Conservation (phyloP, 2,797 vertebrate genomes). For the Yasuhikotakia modesta region DNA sequence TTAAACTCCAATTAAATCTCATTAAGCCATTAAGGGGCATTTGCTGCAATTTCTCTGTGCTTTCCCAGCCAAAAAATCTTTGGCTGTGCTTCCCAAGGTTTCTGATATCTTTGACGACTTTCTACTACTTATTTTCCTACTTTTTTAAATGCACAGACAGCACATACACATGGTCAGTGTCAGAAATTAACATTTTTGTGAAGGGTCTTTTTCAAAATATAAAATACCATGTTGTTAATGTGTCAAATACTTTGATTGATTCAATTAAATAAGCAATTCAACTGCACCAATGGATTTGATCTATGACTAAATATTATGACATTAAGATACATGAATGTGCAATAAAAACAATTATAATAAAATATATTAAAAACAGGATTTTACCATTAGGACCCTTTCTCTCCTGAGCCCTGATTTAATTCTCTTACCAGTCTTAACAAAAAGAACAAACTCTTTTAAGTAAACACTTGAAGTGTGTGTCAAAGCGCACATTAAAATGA, state of each 20-base stretch:
- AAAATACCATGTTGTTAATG: not conserved
- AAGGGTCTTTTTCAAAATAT: not conserved
- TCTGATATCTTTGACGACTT: slow-evolving; percentile 5
- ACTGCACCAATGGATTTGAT: too few species aligned
- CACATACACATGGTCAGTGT: not conserved
- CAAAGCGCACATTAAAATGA: not conserved
- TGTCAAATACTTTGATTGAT: too few species aligned
- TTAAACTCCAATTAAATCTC: slow-evolving; percentile 70
- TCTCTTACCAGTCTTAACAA: not conserved
- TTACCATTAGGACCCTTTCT: not conserved
- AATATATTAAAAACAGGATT: not conserved
- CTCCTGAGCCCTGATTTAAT: not conserved
- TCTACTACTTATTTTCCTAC: not conserved
- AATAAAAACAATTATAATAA: too few species aligned
- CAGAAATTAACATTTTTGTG: not conserved
- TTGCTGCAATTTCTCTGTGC: slow-evolving; percentile 66
- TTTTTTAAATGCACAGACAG: not conserved
- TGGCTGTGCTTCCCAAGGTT: slow-evolving; percentile 48
- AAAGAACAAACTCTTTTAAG: slow-evolving; percentile 13
- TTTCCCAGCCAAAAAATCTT: slow-evolving; percentile 54
- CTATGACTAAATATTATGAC: too few species aligned
- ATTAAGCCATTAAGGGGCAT: slow-evolving; percentile 72
- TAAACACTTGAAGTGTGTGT: not conserved
- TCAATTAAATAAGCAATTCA: too few species aligned
- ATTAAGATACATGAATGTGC: too few species aligned